phyloP scores from a whole-genome alignment of 2,113 vertebrate genomes.

The Sylvicapra grimmia region DNA sequence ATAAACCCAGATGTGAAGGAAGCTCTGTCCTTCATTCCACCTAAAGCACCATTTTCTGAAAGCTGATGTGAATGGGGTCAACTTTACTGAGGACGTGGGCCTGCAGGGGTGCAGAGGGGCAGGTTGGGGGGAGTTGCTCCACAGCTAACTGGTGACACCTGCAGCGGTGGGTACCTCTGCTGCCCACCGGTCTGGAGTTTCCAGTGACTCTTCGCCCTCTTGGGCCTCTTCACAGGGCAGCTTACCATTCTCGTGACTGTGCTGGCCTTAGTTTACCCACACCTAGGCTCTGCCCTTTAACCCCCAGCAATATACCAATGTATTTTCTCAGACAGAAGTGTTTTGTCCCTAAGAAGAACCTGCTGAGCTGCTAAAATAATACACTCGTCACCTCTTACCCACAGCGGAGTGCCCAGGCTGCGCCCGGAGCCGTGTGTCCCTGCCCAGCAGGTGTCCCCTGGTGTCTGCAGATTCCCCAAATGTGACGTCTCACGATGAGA shows the following conservation, averaged over 20 bases:
- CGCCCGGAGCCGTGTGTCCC: fast-evolving
- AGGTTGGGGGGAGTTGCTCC: background rate
- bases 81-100: background rate
- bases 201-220: background rate
- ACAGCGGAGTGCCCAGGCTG: background rate
- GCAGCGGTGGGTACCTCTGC: background rate
- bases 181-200: background rate
- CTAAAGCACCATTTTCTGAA: background rate
- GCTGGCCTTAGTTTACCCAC: background rate
- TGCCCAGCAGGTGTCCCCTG: background rate
- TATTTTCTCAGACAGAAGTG: background rate
- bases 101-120: background rate
- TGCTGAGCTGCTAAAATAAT: background rate
- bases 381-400: background rate
- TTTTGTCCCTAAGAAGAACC: background rate
- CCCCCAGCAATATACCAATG: background rate
- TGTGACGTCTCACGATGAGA: background rate
- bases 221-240: background rate
- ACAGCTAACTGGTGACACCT: background rate
- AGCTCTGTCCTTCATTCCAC: background rate
- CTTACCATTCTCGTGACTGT: background rate
- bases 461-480: background rate
- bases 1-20: background rate
- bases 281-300: background rate
- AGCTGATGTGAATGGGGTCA: background rate